phyloP scores from a whole-genome alignment of 2,113 vertebrate species.

The Sturnus vulgaris region DNA sequence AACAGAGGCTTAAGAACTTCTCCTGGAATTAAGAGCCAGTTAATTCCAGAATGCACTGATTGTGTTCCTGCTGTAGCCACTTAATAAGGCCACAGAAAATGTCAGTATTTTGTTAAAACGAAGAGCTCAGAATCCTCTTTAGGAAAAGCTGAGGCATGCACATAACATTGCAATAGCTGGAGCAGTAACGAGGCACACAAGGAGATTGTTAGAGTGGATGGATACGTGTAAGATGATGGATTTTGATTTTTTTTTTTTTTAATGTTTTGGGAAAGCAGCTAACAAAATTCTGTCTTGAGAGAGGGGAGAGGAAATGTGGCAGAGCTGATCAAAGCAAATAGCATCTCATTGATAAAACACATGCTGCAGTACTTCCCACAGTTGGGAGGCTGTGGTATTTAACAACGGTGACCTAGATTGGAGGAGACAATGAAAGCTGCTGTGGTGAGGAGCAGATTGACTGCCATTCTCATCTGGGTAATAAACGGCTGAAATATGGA shows the following conservation, averaged over 20 bases:
- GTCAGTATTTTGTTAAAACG: conserved; percentile 57
- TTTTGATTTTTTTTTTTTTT: too few relatives aligned
- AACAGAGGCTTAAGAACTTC: neutral
- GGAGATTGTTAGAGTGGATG: neutral
- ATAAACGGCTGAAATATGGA: conserved; percentile 59
- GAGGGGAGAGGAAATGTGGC: conserved; percentile 18
- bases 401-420: conserved; percentile 79
- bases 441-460: conserved; percentile 73
- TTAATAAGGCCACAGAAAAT: conserved; percentile 48
- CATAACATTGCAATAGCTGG: conserved; percentile 17
- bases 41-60: conserved; percentile 47
- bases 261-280: neutral
- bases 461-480: conserved; percentile 75
- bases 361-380: conserved; percentile 17
- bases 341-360: conserved; percentile 42
- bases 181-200: neutral
- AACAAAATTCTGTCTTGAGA: conserved; percentile 19
- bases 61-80: conserved; percentile 37
- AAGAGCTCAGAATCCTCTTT: conserved; percentile 66
- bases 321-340: conserved; percentile 15
- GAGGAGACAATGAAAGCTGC: conserved; percentile 74
- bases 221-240: neutral
- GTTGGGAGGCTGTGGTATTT: conserved; percentile 55
- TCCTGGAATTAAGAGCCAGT: conserved; percentile 48
- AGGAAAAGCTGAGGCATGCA: conserved; percentile 60